Percentiles rank a stretch among this genome's conserved stretches.
These are phyloP conservation scores for Geodia barretti DNA, from an alignment of 37 sponge, comb jelly and placozoan genomes.

Conservation along the genomic window DNA sequence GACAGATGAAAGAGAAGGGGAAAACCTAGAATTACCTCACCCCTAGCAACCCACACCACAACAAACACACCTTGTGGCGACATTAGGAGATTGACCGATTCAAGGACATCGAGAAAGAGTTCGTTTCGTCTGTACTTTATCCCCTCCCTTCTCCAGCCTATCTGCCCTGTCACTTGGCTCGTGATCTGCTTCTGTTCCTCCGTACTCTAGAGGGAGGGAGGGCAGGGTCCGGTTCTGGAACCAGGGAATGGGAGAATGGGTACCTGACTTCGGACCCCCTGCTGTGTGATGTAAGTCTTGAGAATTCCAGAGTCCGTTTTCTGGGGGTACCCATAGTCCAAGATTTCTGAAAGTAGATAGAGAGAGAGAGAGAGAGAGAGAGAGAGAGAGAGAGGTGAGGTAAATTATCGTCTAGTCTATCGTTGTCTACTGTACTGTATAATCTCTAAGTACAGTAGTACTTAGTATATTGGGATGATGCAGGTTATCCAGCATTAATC, in stretches of 20 bases:
- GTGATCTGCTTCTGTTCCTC: constrained; percentile 95
- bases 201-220: constrained; percentile 33
- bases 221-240: not conserved
- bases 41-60: no score
- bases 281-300: constrained; percentile 96
- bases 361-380: no score
- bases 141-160: constrained; percentile 94
- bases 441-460: no score
- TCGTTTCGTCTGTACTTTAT: constrained; percentile 95
- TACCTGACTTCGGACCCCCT: constrained; percentile 84
- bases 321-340: constrained; percentile 97
- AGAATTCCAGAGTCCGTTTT: constrained; percentile 88
- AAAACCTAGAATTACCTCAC: no score
- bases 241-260: not conserved
- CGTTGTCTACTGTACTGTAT: no score
- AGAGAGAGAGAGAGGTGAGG: no score
- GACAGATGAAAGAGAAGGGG: no score
- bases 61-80: constrained; percentile 83
- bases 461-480: no score
- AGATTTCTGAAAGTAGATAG: constrained; percentile 87
- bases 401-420: no score
- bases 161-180: constrained; percentile 97
- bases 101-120: constrained; percentile 94
- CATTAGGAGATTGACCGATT: constrained; percentile 94
- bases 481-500: no score